Evolutionary conservation across 2,797 vertebrate species (phyloP).

Genomic region (Triplophysa bombifrons): DNA sequence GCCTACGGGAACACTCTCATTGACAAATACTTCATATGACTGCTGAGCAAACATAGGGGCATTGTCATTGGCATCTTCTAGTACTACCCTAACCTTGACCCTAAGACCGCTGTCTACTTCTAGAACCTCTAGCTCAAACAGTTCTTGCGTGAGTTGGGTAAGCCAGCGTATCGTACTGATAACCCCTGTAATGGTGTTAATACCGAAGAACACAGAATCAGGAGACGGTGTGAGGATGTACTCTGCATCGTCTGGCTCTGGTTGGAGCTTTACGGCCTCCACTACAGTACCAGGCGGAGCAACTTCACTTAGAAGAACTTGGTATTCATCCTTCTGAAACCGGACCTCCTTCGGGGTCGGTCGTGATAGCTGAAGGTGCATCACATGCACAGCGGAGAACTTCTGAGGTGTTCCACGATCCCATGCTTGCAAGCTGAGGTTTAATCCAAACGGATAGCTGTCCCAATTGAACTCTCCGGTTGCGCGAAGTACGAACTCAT

Average conservation of each 20-base stretch:
- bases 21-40: slow-evolving; percentile 86
- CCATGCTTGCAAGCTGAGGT: slow-evolving; percentile 92
- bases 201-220: slow-evolving; percentile 85
- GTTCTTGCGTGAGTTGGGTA: slow-evolving; percentile 78
- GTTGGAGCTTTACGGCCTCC: slow-evolving; percentile 80
- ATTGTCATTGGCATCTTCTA: slow-evolving; percentile 93
- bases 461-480: slow-evolving; percentile 84
- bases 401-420: slow-evolving; percentile 90
- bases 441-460: slow-evolving; percentile 83
- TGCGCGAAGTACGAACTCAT: slow-evolving; percentile 86
- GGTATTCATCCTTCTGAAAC: slow-evolving; percentile 88
- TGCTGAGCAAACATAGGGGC: slow-evolving; percentile 86
- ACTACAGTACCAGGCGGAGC: slow-evolving; percentile 90
- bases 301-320: slow-evolving; percentile 88
- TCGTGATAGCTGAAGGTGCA: slow-evolving; percentile 79
- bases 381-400: slow-evolving; percentile 80
- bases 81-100: slow-evolving; percentile 79
- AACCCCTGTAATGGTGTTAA: slow-evolving; percentile 87
- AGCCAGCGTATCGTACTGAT: slow-evolving; percentile 86
- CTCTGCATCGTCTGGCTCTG: slow-evolving; percentile 84
- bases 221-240: slow-evolving; percentile 84
- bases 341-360: slow-evolving; percentile 69
- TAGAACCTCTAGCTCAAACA: slow-evolving; percentile 84
- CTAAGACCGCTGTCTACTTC: slow-evolving; percentile 80
- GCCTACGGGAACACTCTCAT: slow-evolving; percentile 88